phyloP scores from a whole-genome alignment of 1,140 invertebrate genomes.

The Papilio helenus region DNA sequence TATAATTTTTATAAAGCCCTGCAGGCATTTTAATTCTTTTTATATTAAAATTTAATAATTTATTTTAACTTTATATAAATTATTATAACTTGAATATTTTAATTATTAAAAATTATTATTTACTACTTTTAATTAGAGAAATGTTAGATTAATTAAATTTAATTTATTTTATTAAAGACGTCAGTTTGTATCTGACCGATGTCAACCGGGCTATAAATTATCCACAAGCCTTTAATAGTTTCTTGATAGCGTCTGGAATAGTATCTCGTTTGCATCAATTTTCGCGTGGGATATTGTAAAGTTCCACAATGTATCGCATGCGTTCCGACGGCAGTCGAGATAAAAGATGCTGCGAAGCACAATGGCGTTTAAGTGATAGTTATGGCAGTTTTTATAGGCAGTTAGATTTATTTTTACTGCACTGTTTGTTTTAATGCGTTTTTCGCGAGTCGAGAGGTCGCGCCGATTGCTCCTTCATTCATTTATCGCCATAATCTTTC shows the following conservation, averaged over 20 bases:
- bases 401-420: conserved; percentile 84
- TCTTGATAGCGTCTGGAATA: conserved; percentile 48
- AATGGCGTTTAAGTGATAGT: conserved; percentile 83
- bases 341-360: conserved; percentile 70
- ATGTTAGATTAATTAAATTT: no score
- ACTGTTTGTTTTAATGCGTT: conserved; percentile 83
- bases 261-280: conserved; percentile 49
- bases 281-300: conserved; percentile 56
- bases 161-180: conserved; percentile 60
- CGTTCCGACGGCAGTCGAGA: conserved; percentile 63
- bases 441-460: conserved; percentile 78
- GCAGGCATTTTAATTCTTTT: no score
- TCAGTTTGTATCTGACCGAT: conserved; percentile 46
- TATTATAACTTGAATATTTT: no score
- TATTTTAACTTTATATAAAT: no score
- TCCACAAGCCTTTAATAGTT: conserved; percentile 51
- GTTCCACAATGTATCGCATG: conserved; percentile 61
- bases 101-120: no score
- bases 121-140: no score
- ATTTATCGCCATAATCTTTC: conserved; percentile 51
- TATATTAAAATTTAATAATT: no score
- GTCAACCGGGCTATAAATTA: conserved; percentile 62
- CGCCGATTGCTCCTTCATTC: conserved; percentile 71
- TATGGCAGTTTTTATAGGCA: conserved; percentile 84
- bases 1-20: no score